Conservation (phyloP, 2,888 invertebrate genomes). For the Clepsis dumicolana region DNA sequence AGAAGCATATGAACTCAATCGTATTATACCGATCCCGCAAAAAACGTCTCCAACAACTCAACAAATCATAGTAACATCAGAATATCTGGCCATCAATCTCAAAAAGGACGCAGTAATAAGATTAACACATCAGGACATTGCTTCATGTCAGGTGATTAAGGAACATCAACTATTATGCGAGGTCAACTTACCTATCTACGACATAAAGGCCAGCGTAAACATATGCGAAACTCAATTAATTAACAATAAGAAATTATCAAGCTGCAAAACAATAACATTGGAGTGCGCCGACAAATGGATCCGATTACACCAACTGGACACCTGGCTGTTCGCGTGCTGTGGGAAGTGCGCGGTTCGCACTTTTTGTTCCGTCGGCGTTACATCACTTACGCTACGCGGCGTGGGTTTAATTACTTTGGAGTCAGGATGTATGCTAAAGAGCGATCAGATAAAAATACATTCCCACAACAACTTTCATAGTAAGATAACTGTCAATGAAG, state of each 20-base stretch:
- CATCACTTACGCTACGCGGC: too few species aligned
- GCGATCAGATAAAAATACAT: too few species aligned
- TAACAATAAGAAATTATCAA: constrained; percentile 6
- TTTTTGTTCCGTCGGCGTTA: neutral
- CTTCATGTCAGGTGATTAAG: neutral
- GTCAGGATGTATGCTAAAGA: too few species aligned
- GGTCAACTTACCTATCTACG: neutral
- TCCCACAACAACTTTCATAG: too few species aligned
- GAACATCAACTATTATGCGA: neutral
- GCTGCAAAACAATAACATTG: constrained; percentile 12
- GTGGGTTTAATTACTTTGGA: too few species aligned
- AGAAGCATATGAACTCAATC: neutral
- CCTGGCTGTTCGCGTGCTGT: constrained; percentile 23
- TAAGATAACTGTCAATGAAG: too few species aligned
- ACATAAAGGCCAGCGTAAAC: neutral
- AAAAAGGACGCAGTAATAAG: neutral
- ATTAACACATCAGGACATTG: neutral
- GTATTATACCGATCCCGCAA: constrained; percentile 9
- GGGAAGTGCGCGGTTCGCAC: constrained; percentile 4
- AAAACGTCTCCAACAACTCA: neutral
- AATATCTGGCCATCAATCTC: constrained; percentile 11
- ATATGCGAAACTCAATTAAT: constrained; percentile 14
- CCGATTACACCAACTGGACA: neutral
- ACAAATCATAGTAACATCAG: neutral
- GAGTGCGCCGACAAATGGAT: constrained; percentile 12